These are phyloP conservation scores for Holocentrus rufus DNA, from an alignment of 2,797 vertebrate species.

Conservation along the genomic window DNA sequence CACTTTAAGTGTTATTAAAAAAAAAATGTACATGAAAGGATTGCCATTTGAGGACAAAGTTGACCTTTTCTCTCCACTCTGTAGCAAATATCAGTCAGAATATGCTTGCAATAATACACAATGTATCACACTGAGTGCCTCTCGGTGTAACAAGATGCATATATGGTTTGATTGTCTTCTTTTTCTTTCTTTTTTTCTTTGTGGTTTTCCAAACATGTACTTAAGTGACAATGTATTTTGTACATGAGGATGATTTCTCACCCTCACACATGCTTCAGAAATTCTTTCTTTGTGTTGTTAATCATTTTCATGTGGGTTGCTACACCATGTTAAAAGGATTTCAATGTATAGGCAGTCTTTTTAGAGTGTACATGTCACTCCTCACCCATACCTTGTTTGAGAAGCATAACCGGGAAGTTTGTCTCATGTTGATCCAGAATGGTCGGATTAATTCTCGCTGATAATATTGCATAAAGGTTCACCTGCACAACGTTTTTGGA, in stretches of 20 bases:
- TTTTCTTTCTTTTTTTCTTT: constrained; percentile 59
- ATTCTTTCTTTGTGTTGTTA: constrained; percentile 67
- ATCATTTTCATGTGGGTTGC: constrained; percentile 73
- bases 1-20: constrained; percentile 76
- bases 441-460: constrained; percentile 70
- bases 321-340: constrained; percentile 64
- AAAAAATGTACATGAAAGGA: constrained; percentile 76
- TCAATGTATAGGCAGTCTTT: constrained; percentile 65
- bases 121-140: constrained; percentile 84
- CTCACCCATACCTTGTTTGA: constrained; percentile 52
- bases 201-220: constrained; percentile 75
- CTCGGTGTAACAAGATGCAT: constrained; percentile 84
- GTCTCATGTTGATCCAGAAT: constrained; percentile 57
- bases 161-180: constrained; percentile 79
- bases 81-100: constrained; percentile 85
- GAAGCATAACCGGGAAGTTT: constrained; percentile 57
- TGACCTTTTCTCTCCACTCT: constrained; percentile 79
- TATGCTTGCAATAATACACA: constrained; percentile 85
- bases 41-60: constrained; percentile 74
- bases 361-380: constrained; percentile 55
- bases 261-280: constrained; percentile 63
- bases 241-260: constrained; percentile 78
- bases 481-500: constrained; percentile 63
- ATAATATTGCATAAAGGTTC: constrained; percentile 56
- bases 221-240: constrained; percentile 83